Base-by-base conservation (phyloP, 2,888 invertebrate genomes). In the Caenorhabditis doughertyi region DNA sequence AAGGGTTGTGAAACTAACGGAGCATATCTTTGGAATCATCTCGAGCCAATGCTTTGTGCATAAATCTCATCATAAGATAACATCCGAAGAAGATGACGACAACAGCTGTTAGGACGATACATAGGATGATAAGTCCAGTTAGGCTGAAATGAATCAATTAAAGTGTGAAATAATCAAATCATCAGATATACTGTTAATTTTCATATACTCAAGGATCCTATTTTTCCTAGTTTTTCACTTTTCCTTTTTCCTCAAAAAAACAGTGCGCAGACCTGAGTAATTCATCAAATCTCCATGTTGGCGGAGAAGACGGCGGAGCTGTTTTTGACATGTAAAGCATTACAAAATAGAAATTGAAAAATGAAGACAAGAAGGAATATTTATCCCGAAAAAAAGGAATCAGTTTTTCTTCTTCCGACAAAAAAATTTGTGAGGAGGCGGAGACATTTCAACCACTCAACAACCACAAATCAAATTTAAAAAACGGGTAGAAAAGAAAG, bases 61-160 rank as follows among this genome's bases (percentile, higher is more conserved):
- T 85, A 47, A 85, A 87, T 49, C 87, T 79, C 84, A 85, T 85
- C 81, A 87, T 85, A 23, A 87, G 68, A 56, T 84, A 87, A 32
- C 85, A 87, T 58, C 84, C 84, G 39, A 87, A 77, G 29, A 85
- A 83, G 13, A 87, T 84, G 42, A 87, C 81, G 47, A 84, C 71
- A 25, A 87, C 76, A 42, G 81, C 81, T 29, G 84, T 82, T 13
- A 87, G 71, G 3, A 87, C 79, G 32, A 87, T 83, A 56, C 79
- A 83, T n/a, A 87, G 82, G 13, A 87, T 77, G 25, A 87, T 85
- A 7, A 86, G 71, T 5, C 85, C 85, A 23, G 81, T 83, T 16
- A 86, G 44, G 56, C 85, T 86, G 84, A 25, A 84, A 84, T 23
- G 3, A 44, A 5, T 35, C n/a, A n/a, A 58, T 32, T 32, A 21